Evolutionary conservation across 2,113 vertebrate species (phyloP).

Genomic region (Fregetta grallaria): DNA sequence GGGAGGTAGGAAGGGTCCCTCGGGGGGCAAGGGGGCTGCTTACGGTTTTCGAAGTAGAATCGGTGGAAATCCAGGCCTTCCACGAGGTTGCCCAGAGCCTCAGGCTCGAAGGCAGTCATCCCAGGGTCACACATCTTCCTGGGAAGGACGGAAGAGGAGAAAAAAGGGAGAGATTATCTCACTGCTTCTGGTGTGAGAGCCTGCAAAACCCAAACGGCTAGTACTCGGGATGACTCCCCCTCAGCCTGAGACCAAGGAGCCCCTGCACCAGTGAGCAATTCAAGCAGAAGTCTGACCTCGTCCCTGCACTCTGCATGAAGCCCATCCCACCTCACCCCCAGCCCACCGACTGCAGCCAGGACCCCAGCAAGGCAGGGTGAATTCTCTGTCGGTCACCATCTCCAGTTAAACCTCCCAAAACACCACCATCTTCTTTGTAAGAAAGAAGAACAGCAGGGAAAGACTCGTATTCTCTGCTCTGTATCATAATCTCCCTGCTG

Average conservation of each 20-base stretch:
- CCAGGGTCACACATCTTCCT: conserved; percentile 99
- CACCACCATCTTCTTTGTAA: not conserved
- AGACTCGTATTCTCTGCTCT: not conserved
- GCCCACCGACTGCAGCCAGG: not conserved
- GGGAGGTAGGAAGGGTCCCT: conserved; percentile 33
- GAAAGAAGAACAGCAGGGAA: not conserved
- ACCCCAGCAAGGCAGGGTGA: not conserved
- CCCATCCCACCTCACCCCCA: not conserved
- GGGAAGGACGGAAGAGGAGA: conserved; percentile 16
- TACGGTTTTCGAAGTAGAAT: conserved; percentile 99
- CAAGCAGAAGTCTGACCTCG: not conserved
- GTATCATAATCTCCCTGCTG: not conserved
- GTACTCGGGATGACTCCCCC: fast-evolving
- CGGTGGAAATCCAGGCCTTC: conserved; percentile 98
- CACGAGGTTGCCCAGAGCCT: conserved; percentile 95
- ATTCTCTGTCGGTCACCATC: not conserved
- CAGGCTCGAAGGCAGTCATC: conserved; percentile 95
- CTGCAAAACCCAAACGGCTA: not conserved
- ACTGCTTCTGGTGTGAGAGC: not conserved
- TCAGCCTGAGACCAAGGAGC: not conserved
- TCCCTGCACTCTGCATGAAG: not conserved
- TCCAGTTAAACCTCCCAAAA: not conserved
- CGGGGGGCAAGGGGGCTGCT: conserved; percentile 58
- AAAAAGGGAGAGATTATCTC: not conserved
- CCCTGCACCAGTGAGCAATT: not conserved